Percentiles rank a stretch among this genome's conserved stretches.
phyloP scores from a whole-genome alignment of 2,113 vertebrate species.

The Otis tarda region DNA sequence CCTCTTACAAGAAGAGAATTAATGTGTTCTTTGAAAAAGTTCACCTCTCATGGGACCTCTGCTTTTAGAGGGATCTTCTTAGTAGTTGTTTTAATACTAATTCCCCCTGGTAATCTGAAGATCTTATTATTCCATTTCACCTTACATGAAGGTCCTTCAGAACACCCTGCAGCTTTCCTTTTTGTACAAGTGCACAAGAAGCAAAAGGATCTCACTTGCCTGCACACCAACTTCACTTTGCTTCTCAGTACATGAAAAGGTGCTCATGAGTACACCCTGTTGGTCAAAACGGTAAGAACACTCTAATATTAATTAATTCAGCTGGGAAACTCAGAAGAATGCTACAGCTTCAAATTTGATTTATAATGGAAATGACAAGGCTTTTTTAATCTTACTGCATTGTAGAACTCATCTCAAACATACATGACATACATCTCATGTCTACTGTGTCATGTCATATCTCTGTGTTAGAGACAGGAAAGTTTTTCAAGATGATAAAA shows the following conservation, averaged over 20 bases:
- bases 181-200: conserved; percentile 33
- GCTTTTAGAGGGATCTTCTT: conserved; percentile 39
- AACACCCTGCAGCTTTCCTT: conserved; percentile 19
- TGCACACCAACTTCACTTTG: neutral
- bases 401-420: neutral
- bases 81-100: conserved; percentile 38
- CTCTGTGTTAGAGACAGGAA: neutral
- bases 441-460: neutral
- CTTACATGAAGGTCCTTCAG: conserved; percentile 38
- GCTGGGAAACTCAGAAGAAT: neutral
- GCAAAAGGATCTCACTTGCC: conserved; percentile 3
- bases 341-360: neutral
- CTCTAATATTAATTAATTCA: neutral
- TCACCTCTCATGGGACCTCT: conserved; percentile 30
- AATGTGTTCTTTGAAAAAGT: conserved; percentile 48
- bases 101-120: conserved; percentile 9
- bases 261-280: neutral
- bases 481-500: neutral
- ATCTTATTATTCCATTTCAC: conserved; percentile 56
- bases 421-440: neutral
- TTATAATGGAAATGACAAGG: neutral
- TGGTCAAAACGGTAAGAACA: neutral
- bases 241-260: neutral
- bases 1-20: conserved; percentile 24
- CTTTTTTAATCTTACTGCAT: neutral